phyloP scores from a whole-genome alignment of 2,797 vertebrate species.

The Pelochelys cantorii region DNA sequence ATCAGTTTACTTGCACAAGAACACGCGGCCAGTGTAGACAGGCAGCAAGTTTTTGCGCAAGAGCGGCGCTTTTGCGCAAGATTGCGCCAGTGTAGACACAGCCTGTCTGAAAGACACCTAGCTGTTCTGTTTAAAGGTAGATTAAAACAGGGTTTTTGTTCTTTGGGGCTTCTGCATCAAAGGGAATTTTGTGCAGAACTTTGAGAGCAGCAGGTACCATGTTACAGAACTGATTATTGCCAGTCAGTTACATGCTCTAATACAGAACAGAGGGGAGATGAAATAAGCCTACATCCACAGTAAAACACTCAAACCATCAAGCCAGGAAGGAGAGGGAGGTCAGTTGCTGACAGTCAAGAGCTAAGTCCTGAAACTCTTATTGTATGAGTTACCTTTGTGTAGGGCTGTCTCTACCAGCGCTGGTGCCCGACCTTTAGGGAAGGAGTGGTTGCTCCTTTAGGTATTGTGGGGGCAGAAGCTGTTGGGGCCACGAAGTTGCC shows the following conservation, averaged over 20 bases:
- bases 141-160: neutral
- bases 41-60: too few species aligned
- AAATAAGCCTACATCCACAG: too few species aligned
- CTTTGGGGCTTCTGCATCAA: rapidly evolving
- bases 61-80: too few species aligned
- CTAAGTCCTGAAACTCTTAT: neutral
- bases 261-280: neutral
- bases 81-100: too few species aligned
- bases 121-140: neutral
- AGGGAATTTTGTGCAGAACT: neutral
- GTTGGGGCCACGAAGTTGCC: too few species aligned
- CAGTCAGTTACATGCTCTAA: neutral
- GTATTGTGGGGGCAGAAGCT: too few species aligned
- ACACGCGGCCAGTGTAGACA: too few species aligned
- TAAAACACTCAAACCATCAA: neutral
- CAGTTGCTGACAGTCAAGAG: neutral
- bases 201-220: neutral
- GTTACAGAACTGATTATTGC: neutral
- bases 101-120: neutral
- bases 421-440: too few species aligned
- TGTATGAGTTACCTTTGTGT: neutral
- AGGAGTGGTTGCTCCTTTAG: too few species aligned
- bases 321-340: neutral
- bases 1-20: too few species aligned
- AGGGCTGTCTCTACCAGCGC: too few species aligned